phyloP scores from a whole-genome alignment of 2,888 invertebrate genomes.

The Drosophila pegasa region DNA sequence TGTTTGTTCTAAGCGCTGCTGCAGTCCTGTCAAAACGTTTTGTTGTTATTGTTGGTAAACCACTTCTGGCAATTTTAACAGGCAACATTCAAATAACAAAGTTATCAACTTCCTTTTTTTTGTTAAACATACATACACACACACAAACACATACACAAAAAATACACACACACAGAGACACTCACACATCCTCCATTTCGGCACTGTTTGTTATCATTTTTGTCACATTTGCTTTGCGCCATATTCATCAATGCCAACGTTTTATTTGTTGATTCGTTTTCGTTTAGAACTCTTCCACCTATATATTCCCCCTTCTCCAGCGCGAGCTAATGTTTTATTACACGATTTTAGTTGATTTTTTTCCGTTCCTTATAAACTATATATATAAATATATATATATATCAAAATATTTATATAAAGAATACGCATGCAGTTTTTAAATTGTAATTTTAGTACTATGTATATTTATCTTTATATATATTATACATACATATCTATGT shows the following conservation, averaged over 20 bases:
- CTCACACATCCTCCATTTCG: constrained; percentile 14
- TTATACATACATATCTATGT: constrained; percentile 54
- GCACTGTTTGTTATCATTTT: constrained; percentile 51
- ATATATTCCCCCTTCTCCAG: constrained; percentile 30
- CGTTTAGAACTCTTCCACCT: constrained; percentile 36
- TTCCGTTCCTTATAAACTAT: constrained; percentile 22
- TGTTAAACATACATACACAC: constrained; percentile 17
- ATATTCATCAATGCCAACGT: constrained; percentile 44
- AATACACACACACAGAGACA: constrained; percentile 23
- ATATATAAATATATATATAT: constrained; percentile 36
- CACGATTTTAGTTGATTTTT: constrained; percentile 57
- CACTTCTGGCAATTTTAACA: constrained; percentile 47
- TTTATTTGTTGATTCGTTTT: constrained; percentile 51
- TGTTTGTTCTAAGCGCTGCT: constrained; percentile 49
- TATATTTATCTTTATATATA: constrained; percentile 60
- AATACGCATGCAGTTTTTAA: constrained; percentile 82
- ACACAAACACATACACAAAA: constrained; percentile 17
- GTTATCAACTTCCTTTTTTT: constrained; percentile 43
- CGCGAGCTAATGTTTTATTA: constrained; percentile 76
- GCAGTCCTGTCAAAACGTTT: constrained; percentile 52
- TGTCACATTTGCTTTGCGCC: constrained; percentile 43
- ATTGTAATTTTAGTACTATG: constrained; percentile 78
- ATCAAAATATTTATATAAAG: constrained; percentile 46
- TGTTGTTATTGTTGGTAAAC: constrained; percentile 46
- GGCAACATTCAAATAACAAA: constrained; percentile 32